Percentiles rank a stretch among this genome's conserved stretches.
These are phyloP conservation scores for Ibidorhyncha struthersii DNA, from an alignment of 2,113 vertebrate species.

Conservation along the genomic window DNA sequence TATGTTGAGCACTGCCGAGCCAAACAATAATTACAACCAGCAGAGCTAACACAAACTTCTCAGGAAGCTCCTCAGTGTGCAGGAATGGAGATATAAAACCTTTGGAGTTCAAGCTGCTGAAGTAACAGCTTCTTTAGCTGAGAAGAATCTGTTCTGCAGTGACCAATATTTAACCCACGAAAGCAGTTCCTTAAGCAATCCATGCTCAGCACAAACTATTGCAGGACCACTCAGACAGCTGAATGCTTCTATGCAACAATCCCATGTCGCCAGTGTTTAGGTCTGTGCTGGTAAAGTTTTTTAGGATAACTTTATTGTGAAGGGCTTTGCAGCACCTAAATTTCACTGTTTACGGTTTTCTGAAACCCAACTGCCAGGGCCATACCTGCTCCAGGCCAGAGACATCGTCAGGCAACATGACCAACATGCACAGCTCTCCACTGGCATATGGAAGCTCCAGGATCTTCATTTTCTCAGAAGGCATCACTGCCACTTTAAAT, in stretches of 20 bases:
- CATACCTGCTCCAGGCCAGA: slow-evolving; percentile 54
- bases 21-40: neutral
- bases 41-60: neutral
- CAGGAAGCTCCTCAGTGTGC: neutral
- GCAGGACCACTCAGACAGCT: neutral
- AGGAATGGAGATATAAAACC: neutral
- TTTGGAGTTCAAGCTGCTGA: neutral
- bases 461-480: slow-evolving; percentile 2
- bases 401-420: slow-evolving; percentile 40
- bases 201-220: neutral
- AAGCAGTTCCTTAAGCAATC: neutral
- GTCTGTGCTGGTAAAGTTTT: neutral
- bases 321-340: neutral
- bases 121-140: neutral
- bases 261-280: neutral
- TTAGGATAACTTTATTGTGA: neutral
- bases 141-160: neutral
- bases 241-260: neutral
- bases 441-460: slow-evolving; percentile 13
- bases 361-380: neutral
- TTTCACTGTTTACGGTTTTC: neutral
- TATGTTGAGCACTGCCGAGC: neutral
- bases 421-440: neutral
- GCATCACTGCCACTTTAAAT: neutral
- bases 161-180: neutral